Base-by-base conservation (phyloP, 37 sponge, comb jelly and placozoan species). In the Cliona cf. orientalis region DNA sequence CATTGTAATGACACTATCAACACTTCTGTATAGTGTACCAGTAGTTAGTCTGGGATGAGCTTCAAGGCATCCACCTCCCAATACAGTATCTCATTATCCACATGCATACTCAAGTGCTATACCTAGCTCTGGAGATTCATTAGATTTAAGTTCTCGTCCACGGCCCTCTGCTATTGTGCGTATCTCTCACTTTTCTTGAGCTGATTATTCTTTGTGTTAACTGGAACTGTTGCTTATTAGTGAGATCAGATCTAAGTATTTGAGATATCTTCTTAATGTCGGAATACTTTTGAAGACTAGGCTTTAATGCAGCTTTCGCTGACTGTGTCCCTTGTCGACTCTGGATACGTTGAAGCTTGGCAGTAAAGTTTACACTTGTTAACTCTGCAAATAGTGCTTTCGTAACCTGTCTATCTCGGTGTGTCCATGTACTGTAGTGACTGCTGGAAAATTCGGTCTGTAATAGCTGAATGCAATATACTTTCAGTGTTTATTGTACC, bases 101-200 rank as follows among this genome's bases (percentile, higher is more conserved):
- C 59, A 76, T 38, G 77, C 77, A 76, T 76, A 76, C 31, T 59
- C 63, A 39, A 61, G 64, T 7, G 44, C 64, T 11, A 32, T 25
- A 11, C 28, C 38, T 0, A 76, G 44, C 12, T 76, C 63, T 28
- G 77, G 77, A 61, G 41, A 62, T 40, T 76, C 43, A 39, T 31
- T 40, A 40, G 29, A 41, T 29, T 76, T 76, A n/a, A 76, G 41
- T 32, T 42, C 23, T 19, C 64, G 39, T 5, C 77, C 77, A 12
- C 77, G 26, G 2, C 77, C 77, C 3, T 76, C 44, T 32, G 45
- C 77, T 62, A 76, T 76, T 61, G 44, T 61, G 11, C 58, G 33
- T 1, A 76, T 76, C n/a, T 61, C 63, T 60, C 5, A 35, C 1
- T 28, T 76, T 76, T 61, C 77, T 76, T n/a, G 36, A 7, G 17